phyloP scores from a whole-genome alignment of 2,888 invertebrate genomes.

The Diaphora mendica region DNA sequence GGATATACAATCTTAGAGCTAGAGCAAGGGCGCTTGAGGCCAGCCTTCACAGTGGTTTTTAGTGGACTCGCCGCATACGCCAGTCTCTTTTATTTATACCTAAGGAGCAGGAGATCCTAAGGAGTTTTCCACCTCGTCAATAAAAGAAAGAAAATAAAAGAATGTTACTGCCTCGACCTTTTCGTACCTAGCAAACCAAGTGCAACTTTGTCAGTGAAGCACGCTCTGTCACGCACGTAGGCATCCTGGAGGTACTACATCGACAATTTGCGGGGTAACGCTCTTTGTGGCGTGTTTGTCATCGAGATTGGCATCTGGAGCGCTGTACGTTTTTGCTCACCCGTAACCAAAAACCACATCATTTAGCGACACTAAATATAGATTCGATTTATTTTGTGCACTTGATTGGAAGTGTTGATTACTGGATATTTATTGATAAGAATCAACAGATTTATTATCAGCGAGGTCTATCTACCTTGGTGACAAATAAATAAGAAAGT shows the following conservation, averaged over 20 bases:
- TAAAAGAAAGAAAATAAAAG: too few relatives aligned
- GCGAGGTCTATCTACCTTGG: neutral
- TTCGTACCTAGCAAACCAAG: neutral
- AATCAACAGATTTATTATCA: neutral
- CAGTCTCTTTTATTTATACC: too few relatives aligned
- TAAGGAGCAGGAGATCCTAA: too few relatives aligned
- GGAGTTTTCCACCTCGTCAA: too few relatives aligned
- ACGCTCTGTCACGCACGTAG: constrained; percentile 12
- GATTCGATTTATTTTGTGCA: neutral
- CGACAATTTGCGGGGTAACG: constrained; percentile 35
- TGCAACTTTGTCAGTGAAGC: neutral
- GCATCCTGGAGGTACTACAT: constrained; percentile 6
- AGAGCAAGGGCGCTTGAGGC: too few relatives aligned
- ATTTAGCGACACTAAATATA: constrained; percentile 16
- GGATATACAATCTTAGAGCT: too few relatives aligned
- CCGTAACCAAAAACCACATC: constrained; percentile 30
- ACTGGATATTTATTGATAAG: neutral
- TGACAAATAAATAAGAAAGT: neutral
- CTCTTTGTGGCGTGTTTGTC: constrained; percentile 35
- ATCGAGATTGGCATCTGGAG: constrained; percentile 33
- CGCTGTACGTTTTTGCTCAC: constrained; percentile 40
- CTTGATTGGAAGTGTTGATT: neutral
- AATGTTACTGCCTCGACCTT: too few relatives aligned
- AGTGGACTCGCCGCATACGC: too few relatives aligned
- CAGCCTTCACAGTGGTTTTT: too few relatives aligned